Conservation (phyloP, 1,140 invertebrate species). For the Drosophila virilis region DNA sequence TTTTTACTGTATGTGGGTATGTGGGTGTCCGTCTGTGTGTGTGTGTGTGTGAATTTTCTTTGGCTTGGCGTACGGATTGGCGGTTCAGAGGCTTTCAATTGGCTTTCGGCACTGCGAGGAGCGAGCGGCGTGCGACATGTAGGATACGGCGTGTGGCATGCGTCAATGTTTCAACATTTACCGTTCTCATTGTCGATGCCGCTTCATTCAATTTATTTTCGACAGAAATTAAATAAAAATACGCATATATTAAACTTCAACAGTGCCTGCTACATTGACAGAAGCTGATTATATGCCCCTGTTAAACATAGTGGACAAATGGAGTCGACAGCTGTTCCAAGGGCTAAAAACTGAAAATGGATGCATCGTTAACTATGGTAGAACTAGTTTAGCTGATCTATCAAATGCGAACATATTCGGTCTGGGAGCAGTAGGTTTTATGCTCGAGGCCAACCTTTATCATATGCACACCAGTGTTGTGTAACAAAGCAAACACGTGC, state of each 20-base stretch:
- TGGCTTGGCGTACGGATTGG: slow-evolving; percentile 58
- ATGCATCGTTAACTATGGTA: background rate
- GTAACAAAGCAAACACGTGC: slow-evolving; percentile 65
- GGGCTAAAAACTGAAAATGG: background rate
- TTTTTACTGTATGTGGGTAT: slow-evolving; percentile 29
- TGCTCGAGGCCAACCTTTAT: background rate
- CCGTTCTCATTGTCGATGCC: slow-evolving; percentile 43
- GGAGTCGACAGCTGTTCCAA: slow-evolving; percentile 16
- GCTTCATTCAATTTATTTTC: slow-evolving; percentile 67
- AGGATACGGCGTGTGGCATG: background rate
- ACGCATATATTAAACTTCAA: slow-evolving; percentile 57
- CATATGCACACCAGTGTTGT: slow-evolving; percentile 31
- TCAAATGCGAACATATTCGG: background rate
- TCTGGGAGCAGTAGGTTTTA: background rate
- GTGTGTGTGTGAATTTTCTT: slow-evolving; percentile 58
- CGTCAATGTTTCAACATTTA: slow-evolving; percentile 60
- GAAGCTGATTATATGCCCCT: slow-evolving; percentile 62
- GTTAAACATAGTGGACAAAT: slow-evolving; percentile 13
- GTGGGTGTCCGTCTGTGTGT: background rate
- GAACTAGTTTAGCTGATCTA: background rate
- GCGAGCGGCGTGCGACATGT: background rate
- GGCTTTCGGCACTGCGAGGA: slow-evolving; percentile 35
- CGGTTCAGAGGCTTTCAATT: slow-evolving; percentile 54
- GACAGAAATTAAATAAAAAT: slow-evolving; percentile 80
- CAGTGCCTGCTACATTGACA: slow-evolving; percentile 29